phyloP scores from a whole-genome alignment of 2,113 vertebrate genomes.

The Peromyscus leucopus region DNA sequence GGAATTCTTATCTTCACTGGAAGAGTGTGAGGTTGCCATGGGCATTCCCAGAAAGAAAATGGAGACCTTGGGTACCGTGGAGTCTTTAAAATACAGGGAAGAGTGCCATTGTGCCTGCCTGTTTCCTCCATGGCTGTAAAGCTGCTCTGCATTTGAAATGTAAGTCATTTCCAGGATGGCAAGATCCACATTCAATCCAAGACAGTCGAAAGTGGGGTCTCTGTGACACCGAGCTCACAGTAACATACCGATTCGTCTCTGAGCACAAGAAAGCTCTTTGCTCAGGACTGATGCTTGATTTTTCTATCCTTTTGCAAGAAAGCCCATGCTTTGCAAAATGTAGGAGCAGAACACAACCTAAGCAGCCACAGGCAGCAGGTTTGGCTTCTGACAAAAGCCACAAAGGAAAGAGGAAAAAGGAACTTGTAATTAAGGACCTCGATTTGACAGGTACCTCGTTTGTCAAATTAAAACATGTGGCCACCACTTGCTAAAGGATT shows the following conservation, averaged over 20 bases:
- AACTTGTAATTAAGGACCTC: constrained; percentile 64
- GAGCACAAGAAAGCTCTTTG: constrained; percentile 1
- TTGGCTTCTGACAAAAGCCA: constrained; percentile 63
- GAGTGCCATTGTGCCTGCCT: background rate
- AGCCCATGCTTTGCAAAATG: constrained; percentile 32
- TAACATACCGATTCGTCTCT: background rate
- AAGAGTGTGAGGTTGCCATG: constrained; percentile 41
- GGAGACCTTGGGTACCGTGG: background rate
- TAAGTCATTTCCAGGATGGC: background rate
- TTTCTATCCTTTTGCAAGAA: background rate
- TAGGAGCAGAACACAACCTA: background rate
- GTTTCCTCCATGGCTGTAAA: background rate
- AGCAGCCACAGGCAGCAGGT: background rate
- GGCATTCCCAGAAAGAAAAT: constrained; percentile 22
- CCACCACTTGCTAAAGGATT: constrained; percentile 68
- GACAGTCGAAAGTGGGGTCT: background rate
- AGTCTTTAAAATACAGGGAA: background rate
- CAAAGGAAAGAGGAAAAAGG: constrained; percentile 59
- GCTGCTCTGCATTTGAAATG: background rate
- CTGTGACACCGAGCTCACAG: background rate
- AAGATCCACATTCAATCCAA: background rate
- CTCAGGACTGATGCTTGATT: background rate
- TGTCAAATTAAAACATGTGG: constrained; percentile 78
- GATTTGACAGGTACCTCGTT: constrained; percentile 38
- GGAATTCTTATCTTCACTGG: constrained; percentile 6